Evolutionary conservation across 2,797 vertebrate genomes (phyloP), one percentile per base, ranked within the genome.

Genomic region (Lagothrix lagotricha): DNA sequence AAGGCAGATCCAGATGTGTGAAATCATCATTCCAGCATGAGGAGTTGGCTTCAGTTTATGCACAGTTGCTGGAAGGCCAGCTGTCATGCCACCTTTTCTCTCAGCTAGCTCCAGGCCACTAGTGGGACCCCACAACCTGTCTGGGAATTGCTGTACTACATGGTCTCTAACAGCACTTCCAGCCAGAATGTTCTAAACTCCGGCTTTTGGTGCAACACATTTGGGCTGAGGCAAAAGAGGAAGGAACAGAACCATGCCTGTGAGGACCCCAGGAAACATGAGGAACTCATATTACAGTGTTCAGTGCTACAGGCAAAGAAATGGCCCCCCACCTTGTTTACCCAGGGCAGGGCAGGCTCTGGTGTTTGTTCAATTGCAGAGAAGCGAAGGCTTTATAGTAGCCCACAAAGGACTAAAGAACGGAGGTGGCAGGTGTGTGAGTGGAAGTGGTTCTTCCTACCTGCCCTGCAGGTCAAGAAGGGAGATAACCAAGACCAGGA

Each of bases 171-270:
- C 26, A 54, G 72, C 2, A 41, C 36, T 86, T 95, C 79, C 11
- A 95, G 46, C 33, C 67, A 67, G 76, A 86, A 84, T 5, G 79
- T 67, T 97, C 81, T 52, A 90, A 93, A 95, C 75, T n/a, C n/a
- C 10, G 52, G 39, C 39, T 96, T 96, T 93, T 91, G 79, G 91
- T 14, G 48, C 39, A 94, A 86, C 24, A 96, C 75, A 79, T 93
- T 26, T 58, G 44, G 72, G 75, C 83, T 94, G 76, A 94, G 52
- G 44, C 48, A 96, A 92, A 97, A 95, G 82, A 93, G 41, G 79
- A 95, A 97, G 93, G 44, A 88, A 94, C 26, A 94, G 39, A 90
- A 93, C 54, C 0, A 0, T 61, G 87, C 81, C 52, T 88, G 33
- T 76, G 46, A 97, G 52, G 80, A 93, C 48, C 79, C 61, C 80